Conservation (phyloP, 2,113 vertebrate species). For the Phrynosoma blainvillii region DNA sequence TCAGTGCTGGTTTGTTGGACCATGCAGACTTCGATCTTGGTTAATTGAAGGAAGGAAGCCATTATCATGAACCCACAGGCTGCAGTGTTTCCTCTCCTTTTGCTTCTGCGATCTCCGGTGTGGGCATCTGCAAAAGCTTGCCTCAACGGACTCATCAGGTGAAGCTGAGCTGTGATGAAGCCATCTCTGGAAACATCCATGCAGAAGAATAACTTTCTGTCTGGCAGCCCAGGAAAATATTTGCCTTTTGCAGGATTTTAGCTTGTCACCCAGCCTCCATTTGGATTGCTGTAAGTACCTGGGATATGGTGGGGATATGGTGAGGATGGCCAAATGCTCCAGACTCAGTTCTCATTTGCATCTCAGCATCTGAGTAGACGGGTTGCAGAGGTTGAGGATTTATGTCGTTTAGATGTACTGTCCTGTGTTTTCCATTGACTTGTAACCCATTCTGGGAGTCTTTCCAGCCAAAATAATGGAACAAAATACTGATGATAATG, state of each 20-base stretch:
- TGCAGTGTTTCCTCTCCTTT: not conserved
- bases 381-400: not conserved
- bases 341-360: not conserved
- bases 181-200: not conserved
- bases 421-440: not conserved
- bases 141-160: not conserved
- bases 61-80: not conserved
- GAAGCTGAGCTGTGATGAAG: not conserved
- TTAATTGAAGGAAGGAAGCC: not conserved
- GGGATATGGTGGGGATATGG: not conserved
- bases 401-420: not conserved
- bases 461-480: not conserved
- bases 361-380: not conserved
- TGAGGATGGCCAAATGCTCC: not conserved
- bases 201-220: not conserved
- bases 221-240: not conserved
- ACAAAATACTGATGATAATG: no score
- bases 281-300: not conserved
- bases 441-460: not conserved
- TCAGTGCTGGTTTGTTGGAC: not conserved
- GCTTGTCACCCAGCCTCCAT: not conserved
- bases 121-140: not conserved
- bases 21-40: not conserved
- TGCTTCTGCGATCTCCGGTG: not conserved
- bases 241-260: not conserved